Percentiles rank a stretch among this genome's conserved stretches.
These are phyloP conservation scores for Bathynomus jamesi DNA, from an alignment of 1,140 invertebrate genomes.

Conservation along the genomic window DNA sequence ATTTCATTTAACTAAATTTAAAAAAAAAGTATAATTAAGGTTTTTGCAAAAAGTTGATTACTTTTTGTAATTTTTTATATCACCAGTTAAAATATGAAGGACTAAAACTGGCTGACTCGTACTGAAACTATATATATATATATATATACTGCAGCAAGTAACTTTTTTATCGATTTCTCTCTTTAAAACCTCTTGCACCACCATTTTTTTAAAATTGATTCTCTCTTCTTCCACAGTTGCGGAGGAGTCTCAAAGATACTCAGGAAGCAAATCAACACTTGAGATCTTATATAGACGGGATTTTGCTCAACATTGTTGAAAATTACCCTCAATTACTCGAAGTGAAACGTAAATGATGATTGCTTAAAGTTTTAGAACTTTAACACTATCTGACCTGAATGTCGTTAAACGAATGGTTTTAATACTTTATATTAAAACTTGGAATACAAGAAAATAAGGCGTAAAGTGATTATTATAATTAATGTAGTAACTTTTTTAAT, in stretches of 20 bases:
- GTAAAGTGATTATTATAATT: not conserved
- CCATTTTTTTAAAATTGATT: conserved; percentile 3
- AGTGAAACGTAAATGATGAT: conserved; percentile 47
- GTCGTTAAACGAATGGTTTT: not conserved
- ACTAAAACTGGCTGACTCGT: too few species aligned
- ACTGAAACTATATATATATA: not conserved
- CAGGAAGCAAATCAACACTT: conserved; percentile 87
- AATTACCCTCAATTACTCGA: conserved; percentile 91
- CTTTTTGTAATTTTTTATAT: too few species aligned
- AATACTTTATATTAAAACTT: not conserved
- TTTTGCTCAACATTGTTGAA: conserved; percentile 86
- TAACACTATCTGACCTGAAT: not conserved
- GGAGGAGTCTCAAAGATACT: conserved; percentile 80
- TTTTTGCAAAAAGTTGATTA: too few species aligned
- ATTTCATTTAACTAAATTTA: too few species aligned
- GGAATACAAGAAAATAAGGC: not conserved
- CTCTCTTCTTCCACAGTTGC: conserved; percentile 58
- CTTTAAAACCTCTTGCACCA: too few species aligned
- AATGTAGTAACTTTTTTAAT: not conserved
- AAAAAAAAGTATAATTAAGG: too few species aligned
- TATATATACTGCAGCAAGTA: not conserved
- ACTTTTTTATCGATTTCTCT: not conserved
- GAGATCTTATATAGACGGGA: conserved; percentile 87
- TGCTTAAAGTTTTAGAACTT: not conserved
- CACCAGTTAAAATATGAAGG: too few species aligned